Evolutionary conservation across 2,888 invertebrate species (phyloP), one percentile per base, ranked within the genome.

Genomic region (Drosophila formosana): DNA sequence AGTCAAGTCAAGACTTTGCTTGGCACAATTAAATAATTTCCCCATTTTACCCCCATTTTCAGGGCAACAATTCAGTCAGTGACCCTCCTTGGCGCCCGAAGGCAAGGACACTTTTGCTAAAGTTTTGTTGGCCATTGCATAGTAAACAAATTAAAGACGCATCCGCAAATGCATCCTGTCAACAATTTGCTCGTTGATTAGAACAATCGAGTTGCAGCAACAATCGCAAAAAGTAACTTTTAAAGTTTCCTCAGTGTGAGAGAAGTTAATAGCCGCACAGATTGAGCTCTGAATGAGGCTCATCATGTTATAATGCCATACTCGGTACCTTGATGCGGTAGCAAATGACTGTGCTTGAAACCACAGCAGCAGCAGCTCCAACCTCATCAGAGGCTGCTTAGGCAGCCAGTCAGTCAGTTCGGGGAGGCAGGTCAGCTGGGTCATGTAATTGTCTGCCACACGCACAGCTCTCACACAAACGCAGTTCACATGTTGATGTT

Each of bases 101-200:
- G 63, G 62, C 62, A 30, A 60, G 62, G 45, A 62, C 66, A 72
- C 63, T 56, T 52, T 39, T 26, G 37, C 6, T 5, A 49, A 76
- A 72, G 67, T 63, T 75, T 79, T 79, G 47, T 53, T 71, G 47
- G 72, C 11, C 61, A 57, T 64, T 75, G 70, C 60, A 72, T 75
- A 77, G 82, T 78, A 75, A 76, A 82, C 78, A 89, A 91, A 91
- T 91, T 91, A 90, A 89, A 88, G 51, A 70, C 62, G 77, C 89
- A 86, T 90, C 90, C 91, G 87, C 68, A 81, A 75, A 75, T 74
- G 88, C 83, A 89, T 90, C 91, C 90, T 88, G 90, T 86, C 89
- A 88, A 90, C 90, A 90, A 84, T 89, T 91, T 90, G 82, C 86
- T 79, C 52, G 49, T 69, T 73, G 64, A 66, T 72, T 53, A 55